phyloP scores from a whole-genome alignment of 2,113 vertebrate genomes.

The Barbus barbus region DNA sequence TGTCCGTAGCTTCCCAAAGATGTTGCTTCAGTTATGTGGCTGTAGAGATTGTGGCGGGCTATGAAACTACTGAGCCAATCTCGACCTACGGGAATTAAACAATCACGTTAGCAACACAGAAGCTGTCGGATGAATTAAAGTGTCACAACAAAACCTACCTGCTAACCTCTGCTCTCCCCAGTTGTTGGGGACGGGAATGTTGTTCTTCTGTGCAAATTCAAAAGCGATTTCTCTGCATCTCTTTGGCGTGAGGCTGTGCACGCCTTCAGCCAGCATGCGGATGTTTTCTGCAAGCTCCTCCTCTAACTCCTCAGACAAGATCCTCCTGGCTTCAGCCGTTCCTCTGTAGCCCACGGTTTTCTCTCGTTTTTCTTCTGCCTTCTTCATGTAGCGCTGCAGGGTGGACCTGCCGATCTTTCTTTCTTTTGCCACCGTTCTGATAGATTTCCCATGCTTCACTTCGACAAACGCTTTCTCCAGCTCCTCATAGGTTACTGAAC shows the following conservation, averaged over 20 bases:
- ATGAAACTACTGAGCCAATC: conserved; percentile 33
- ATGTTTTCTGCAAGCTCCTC: conserved; percentile 18
- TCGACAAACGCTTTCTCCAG: conserved; percentile 17
- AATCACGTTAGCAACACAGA: neutral
- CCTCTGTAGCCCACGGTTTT: too few species aligned
- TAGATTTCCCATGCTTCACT: neutral
- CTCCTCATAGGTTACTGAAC: conserved; percentile 24
- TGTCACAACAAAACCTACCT: neutral
- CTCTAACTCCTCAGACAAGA: conserved; percentile 38
- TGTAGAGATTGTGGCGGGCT: conserved; percentile 9
- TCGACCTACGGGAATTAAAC: conserved; percentile 8
- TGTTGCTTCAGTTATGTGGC: neutral
- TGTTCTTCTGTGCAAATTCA: neutral
- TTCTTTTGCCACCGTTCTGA: conserved; percentile 21
- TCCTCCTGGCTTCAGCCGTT: conserved; percentile 33
- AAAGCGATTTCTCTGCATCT: neutral
- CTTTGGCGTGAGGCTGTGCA: neutral
- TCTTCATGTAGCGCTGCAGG: conserved; percentile 35
- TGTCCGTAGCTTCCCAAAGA: conserved; percentile 8
- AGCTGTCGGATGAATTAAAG: neutral
- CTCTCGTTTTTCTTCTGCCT: conserved; percentile 13
- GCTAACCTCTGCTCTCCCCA: conserved; percentile 8
- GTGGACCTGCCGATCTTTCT: conserved; percentile 35
- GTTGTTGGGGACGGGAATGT: conserved; percentile 9
- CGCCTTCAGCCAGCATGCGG: neutral